Percentiles rank a stretch among this genome's conserved stretches.
Conservation (phyloP, 2,888 invertebrate genomes). For the Copidosoma aretas region DNA sequence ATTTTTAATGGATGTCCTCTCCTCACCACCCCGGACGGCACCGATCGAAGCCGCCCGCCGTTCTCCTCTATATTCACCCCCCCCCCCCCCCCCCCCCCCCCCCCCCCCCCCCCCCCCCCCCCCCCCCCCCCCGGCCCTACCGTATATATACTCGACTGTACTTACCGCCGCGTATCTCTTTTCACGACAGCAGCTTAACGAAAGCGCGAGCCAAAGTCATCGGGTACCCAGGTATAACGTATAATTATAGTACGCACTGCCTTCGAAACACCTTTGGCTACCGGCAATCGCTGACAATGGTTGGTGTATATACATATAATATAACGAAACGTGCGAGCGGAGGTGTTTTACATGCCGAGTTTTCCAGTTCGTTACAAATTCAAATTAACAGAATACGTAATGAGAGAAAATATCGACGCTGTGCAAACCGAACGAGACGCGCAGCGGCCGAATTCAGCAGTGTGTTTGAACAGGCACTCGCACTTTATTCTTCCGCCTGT, state of each 20-base stretch:
- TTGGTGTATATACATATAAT: too few relatives aligned
- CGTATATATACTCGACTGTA: too few relatives aligned
- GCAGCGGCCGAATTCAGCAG: constrained; percentile 3
- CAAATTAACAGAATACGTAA: constrained; percentile 52
- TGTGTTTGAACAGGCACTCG: constrained; percentile 20
- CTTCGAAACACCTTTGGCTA: too few relatives aligned
- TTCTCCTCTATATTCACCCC: neutral
- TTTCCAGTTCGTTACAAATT: constrained; percentile 56
- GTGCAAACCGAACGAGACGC: constrained; percentile 21
- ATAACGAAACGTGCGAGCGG: neutral
- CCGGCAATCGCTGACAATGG: too few relatives aligned
- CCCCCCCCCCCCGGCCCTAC: too few relatives aligned
- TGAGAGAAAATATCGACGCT: constrained; percentile 52
- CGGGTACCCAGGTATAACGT: too few relatives aligned
- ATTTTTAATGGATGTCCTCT: neutral
- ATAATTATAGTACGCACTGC: too few relatives aligned
- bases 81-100: neutral
- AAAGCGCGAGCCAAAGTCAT: too few relatives aligned
- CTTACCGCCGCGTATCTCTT: too few relatives aligned
- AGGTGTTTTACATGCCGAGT: constrained; percentile 51
- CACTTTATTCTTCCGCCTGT: neutral
- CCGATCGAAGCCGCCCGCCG: neutral
- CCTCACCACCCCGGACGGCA: too few relatives aligned
- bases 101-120: too few relatives aligned
- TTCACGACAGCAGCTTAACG: too few relatives aligned